Evolutionary conservation across 2,888 invertebrate genomes (phyloP), one percentile per base, ranked within the genome.

Genomic region (Scelioninae gen. 2): DNA sequence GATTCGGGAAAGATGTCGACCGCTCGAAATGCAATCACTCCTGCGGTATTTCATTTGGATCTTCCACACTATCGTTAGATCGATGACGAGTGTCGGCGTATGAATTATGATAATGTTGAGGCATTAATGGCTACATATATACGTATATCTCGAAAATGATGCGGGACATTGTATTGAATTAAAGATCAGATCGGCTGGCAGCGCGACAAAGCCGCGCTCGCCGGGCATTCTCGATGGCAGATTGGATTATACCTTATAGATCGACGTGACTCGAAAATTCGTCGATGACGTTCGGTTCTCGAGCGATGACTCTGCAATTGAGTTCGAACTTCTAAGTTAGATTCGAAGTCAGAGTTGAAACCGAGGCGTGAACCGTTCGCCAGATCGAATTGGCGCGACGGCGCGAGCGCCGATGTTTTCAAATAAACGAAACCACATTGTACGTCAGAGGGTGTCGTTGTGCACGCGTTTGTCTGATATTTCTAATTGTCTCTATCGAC

Each of bases 261-360:
- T 72, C 69, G 57, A 74, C 74, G 74, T 77, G 77, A 76, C 76
- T 76, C 63, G 77, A 76, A 77, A 75, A 74, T 69, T 76, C 57
- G 60, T 68, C 55, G 73, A 70, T 72, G 75, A 75, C 71, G 76
- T 65, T 73, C 48, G 57, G 64, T 61, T 76, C 69, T 72, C 58
- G 46, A 39, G 52, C 75, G 67, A 69, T 70, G 70, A 69, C 73
- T 72, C 43, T 37, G 72, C 74, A 74, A 60, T 61, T 48, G 72
- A n/a, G 60, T 43, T 25, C 28, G 19, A 35, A 60, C 55, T 50
- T 69, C 52, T n/a, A 63, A 64, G 72, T 72, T 74, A 65, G 60
- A 37, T n/a, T n/a, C n/a, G n/a, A 41, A 41, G 16, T 19, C 19
- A 2, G 60, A 68, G 50, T 48, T 52, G 53, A 61, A 35, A 43